Conservation (phyloP, 2,113 vertebrate species). For the Forbesichthys agassizii region DNA sequence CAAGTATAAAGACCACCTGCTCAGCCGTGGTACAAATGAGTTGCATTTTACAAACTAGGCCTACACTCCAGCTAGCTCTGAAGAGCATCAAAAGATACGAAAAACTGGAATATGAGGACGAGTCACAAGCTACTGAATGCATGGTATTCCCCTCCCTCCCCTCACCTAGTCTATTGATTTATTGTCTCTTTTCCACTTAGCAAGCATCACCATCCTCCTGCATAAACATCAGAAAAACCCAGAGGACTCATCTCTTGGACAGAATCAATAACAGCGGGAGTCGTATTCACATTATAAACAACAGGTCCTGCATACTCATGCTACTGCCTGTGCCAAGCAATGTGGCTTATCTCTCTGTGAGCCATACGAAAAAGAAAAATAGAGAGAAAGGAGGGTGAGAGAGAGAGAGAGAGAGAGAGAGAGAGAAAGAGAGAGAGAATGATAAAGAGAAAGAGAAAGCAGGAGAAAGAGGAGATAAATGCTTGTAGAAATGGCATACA, state of each 20-base stretch:
- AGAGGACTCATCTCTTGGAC: conserved; percentile 70
- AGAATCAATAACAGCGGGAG: conserved; percentile 71
- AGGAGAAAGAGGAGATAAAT: neutral
- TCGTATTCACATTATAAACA: conserved; percentile 69
- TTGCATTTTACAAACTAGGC: neutral
- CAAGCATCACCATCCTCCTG: conserved; percentile 71
- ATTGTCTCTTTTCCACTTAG: conserved; percentile 72
- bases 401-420: neutral
- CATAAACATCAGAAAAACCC: conserved; percentile 76
- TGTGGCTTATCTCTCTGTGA: conserved; percentile 28
- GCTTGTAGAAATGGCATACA: neutral
- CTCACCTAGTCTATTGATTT: conserved; percentile 71
- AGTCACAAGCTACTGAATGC: conserved; percentile 41
- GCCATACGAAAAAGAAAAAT: neutral
- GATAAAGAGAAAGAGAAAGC: neutral
- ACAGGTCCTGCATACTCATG: conserved; percentile 63
- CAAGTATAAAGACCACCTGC: too few relatives aligned
- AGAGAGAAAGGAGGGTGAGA: neutral
- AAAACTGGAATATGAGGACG: conserved; percentile 64
- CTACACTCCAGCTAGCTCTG: neutral
- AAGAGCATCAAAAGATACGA: conserved; percentile 49
- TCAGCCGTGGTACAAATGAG: neutral
- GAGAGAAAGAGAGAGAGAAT: neutral
- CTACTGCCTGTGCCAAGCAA: conserved; percentile 25
- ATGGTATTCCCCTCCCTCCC: conserved; percentile 34